Conservation (phyloP, 2,797 vertebrate genomes). For the Oceanodroma leucorhoa region DNA sequence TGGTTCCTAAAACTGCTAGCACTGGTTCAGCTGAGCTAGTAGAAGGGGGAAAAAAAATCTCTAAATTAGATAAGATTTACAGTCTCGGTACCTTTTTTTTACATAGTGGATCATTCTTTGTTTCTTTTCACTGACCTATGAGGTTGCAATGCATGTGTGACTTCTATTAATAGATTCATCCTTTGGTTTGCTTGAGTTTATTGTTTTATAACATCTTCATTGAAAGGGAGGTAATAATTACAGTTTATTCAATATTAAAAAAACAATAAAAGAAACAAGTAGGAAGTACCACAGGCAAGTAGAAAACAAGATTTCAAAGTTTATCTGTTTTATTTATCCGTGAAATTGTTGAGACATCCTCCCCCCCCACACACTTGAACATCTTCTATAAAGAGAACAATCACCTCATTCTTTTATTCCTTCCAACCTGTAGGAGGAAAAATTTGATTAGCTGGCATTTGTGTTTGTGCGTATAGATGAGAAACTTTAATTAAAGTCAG, state of each 20-base stretch:
- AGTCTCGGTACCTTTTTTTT: background rate
- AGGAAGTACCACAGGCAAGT: background rate
- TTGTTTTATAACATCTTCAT: background rate
- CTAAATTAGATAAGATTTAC: background rate
- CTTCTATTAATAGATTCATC: background rate
- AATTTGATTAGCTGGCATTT: background rate
- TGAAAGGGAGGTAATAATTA: background rate
- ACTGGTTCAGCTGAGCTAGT: background rate
- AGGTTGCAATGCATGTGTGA: background rate
- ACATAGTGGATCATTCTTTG: background rate
- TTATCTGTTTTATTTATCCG: background rate
- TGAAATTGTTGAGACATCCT: background rate
- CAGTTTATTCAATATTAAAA: background rate
- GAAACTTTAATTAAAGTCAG: background rate
- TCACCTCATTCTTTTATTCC: background rate
- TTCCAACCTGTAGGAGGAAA: background rate
- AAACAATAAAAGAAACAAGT: background rate
- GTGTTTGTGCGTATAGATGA: background rate
- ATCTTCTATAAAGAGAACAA: background rate
- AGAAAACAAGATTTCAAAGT: background rate
- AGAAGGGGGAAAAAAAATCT: accelerated
- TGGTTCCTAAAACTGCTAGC: background rate
- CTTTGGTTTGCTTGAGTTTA: background rate
- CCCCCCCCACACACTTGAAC: background rate
- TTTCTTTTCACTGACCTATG: background rate